Evolutionary conservation across 30 jellyfish, hydroid and myxozoan genomes (phyloP).

Genomic region (Sanderia malayensis): DNA sequence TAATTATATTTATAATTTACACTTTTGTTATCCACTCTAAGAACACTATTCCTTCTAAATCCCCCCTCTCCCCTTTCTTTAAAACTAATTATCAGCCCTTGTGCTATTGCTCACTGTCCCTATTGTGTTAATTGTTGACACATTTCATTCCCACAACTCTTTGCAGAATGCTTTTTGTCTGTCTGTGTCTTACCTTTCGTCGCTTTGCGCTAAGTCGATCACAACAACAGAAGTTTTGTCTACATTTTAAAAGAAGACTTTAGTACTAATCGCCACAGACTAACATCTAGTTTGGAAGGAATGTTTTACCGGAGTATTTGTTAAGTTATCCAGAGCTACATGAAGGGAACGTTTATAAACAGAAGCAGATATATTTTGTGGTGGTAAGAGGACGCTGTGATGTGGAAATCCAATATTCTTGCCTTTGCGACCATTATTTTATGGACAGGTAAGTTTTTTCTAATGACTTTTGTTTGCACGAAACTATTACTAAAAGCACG

Average conservation of each 20-base stretch:
- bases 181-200: constrained; percentile 57
- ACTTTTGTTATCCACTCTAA: too few relatives aligned
- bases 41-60: too few relatives aligned
- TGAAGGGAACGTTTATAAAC: background rate
- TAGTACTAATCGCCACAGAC: background rate
- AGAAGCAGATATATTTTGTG: too few relatives aligned
- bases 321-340: background rate
- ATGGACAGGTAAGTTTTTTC: too few relatives aligned
- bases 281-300: background rate
- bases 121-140: constrained; percentile 56
- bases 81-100: too few relatives aligned
- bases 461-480: too few relatives aligned
- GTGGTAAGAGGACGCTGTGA: too few relatives aligned
- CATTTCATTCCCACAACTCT: constrained; percentile 75
- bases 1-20: too few relatives aligned
- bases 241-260: background rate
- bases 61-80: too few relatives aligned
- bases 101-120: constrained; percentile 12
- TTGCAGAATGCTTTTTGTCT: constrained; percentile 76
- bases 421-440: background rate
- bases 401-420: background rate
- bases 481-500: too few relatives aligned
- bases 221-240: background rate
- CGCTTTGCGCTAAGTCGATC: constrained; percentile 58
- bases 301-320: background rate